A percentile compares a stretch with the other conserved stretches of the same genome.
Evolutionary conservation across 1,140 invertebrate genomes (phyloP).

Genomic region (Anthonomus grandis): DNA sequence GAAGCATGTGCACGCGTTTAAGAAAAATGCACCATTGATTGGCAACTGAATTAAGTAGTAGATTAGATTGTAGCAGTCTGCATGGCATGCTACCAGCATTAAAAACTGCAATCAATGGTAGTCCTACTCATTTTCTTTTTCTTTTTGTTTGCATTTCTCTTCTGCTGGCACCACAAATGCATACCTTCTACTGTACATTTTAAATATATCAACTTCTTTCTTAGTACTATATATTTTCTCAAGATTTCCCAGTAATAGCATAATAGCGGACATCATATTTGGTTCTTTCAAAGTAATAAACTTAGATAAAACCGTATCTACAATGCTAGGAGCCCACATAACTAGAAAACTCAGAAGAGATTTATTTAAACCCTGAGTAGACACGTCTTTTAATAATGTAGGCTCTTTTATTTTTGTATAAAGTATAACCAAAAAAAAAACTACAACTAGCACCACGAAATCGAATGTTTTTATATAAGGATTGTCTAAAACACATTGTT

Average conservation of each 20-base stretch:
- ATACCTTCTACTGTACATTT: conserved; percentile 2
- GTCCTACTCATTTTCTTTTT: background rate
- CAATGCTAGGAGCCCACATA: conserved; percentile 10
- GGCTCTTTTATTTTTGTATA: conserved; percentile 11
- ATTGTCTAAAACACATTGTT: conserved; percentile 1
- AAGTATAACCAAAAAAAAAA: conserved; percentile 8
- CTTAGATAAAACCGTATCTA: conserved; percentile 1
- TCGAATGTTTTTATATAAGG: conserved; percentile 9
- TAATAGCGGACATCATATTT: conserved; percentile 10
- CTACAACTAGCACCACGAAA: background rate
- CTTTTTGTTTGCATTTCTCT: background rate
- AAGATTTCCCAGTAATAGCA: conserved; percentile 12
- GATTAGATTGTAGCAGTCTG: too few relatives aligned
- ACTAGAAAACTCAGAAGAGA: conserved; percentile 12
- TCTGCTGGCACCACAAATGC: conserved; percentile 2
- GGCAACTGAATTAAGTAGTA: too few relatives aligned
- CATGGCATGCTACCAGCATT: too few relatives aligned
- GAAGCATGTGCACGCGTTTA: too few relatives aligned
- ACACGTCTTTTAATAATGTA: background rate
- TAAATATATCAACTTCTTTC: conserved; percentile 9
- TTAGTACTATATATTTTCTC: conserved; percentile 10
- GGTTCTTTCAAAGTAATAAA: conserved; percentile 8
- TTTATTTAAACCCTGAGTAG: conserved; percentile 5
- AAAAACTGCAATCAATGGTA: too few relatives aligned
- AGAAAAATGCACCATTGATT: too few relatives aligned